Evolutionary conservation across 2,888 invertebrate species (phyloP).

Genomic region (Epirrita christyi): DNA sequence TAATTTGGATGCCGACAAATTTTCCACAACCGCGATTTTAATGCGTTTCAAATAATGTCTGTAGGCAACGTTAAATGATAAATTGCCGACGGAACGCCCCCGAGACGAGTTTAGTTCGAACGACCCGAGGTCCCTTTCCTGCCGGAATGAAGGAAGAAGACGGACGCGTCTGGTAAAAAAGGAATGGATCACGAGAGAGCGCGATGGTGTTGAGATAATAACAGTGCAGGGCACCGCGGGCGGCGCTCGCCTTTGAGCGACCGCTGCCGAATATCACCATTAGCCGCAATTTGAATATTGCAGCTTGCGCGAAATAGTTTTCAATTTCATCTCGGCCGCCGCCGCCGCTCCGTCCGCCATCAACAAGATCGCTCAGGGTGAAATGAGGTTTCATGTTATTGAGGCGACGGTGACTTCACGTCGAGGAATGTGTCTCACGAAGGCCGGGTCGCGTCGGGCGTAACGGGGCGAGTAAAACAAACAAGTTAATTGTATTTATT

Average conservation of each 20-base stretch:
- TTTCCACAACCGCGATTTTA: conserved; percentile 83
- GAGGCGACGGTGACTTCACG: conserved; percentile 28
- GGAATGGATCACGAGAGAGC: conserved; percentile 76
- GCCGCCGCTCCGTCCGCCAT: too few species aligned
- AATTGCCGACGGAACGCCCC: conserved; percentile 81
- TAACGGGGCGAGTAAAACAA: conserved; percentile 76
- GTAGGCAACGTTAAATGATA: conserved; percentile 84
- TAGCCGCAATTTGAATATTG: conserved; percentile 75
- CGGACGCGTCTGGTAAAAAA: conserved; percentile 77
- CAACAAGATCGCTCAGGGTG: conserved; percentile 32
- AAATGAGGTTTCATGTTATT: conserved; percentile 29
- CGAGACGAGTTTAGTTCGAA: conserved; percentile 75
- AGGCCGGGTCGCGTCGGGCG: conserved; percentile 62
- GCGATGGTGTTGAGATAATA: conserved; percentile 84
- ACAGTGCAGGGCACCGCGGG: conserved; percentile 71
- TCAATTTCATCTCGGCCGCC: too few species aligned
- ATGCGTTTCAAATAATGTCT: conserved; percentile 84
- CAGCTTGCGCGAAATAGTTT: conserved; percentile 61
- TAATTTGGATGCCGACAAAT: conserved; percentile 84
- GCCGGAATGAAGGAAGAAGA: conserved; percentile 64
- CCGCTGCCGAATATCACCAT: conserved; percentile 77
- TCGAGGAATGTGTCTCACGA: conserved; percentile 59
- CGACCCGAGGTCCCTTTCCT: conserved; percentile 65
- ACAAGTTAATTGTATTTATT: conserved; percentile 85
- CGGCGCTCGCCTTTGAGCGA: conserved; percentile 68